phyloP scores from a whole-genome alignment of 1,140 invertebrate species.

The Neodiprion fabricii region DNA sequence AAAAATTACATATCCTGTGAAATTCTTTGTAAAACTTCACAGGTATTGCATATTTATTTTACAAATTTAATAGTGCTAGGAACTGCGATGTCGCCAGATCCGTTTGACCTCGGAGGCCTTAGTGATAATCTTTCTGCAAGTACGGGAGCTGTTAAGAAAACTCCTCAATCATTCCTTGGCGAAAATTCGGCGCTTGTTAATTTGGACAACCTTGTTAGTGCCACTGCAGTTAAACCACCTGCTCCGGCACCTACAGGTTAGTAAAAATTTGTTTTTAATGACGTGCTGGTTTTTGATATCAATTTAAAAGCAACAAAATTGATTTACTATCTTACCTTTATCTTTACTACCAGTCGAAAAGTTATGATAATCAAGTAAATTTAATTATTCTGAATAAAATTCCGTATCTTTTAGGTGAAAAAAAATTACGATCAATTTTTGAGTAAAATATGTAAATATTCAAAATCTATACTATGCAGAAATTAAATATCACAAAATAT shows the following conservation, averaged over 20 bases:
- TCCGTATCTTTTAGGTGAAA: no score
- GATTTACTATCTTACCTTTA: background rate
- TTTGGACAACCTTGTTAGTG: slow-evolving; percentile 91
- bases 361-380: background rate
- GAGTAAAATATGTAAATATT: no score
- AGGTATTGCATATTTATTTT: background rate
- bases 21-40: slow-evolving; percentile 8
- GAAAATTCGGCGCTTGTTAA: slow-evolving; percentile 94
- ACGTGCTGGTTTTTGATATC: background rate
- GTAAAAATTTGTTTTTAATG: background rate
- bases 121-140: slow-evolving; percentile 62
- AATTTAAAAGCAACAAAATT: background rate
- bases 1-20: slow-evolving; percentile 9
- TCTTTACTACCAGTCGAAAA: background rate
- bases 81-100: slow-evolving; percentile 65
- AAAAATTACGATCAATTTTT: no score
- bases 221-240: slow-evolving; percentile 54
- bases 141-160: slow-evolving; percentile 75
- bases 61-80: slow-evolving; percentile 30
- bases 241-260: slow-evolving; percentile 53
- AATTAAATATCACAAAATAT: no score
- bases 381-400: no score
- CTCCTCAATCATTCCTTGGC: slow-evolving; percentile 90
- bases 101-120: slow-evolving; percentile 74
- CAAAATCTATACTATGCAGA: no score